These are phyloP conservation scores for Leucopsar rothschildi DNA, from an alignment of 2,113 vertebrate genomes.

Conservation along the genomic window DNA sequence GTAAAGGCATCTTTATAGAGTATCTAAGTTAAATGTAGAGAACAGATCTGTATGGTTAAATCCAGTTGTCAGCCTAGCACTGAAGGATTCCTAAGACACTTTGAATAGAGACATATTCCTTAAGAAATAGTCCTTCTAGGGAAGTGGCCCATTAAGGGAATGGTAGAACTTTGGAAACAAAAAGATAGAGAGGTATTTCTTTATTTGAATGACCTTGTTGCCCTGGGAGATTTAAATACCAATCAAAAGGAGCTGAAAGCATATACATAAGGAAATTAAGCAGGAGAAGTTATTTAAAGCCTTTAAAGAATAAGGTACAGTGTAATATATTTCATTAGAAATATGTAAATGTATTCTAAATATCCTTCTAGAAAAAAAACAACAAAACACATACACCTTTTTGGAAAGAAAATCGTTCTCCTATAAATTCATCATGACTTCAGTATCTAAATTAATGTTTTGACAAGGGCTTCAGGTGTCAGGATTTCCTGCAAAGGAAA, in stretches of 20 bases:
- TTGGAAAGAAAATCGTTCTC: neutral
- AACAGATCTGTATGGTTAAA: neutral
- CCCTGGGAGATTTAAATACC: neutral
- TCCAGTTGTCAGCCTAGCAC: neutral
- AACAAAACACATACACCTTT: neutral
- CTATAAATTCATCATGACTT: neutral
- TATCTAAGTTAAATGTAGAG: neutral
- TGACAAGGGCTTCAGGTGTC: conserved; percentile 13
- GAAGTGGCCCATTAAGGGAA: neutral
- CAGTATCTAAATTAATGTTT: conserved; percentile 35
- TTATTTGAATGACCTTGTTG: neutral
- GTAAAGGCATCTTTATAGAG: neutral
- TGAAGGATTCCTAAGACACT: neutral
- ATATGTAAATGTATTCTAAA: neutral
- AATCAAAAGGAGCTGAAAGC: neutral
- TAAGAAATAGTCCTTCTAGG: neutral
- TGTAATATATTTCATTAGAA: neutral
- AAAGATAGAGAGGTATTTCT: neutral
- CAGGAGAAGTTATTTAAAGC: neutral
- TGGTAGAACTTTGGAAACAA: neutral
- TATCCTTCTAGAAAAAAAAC: neutral
- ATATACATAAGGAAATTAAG: neutral
- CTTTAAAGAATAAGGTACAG: neutral
- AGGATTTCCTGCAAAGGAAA: conserved; percentile 26
- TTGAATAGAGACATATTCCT: neutral